phyloP scores from a whole-genome alignment of 2,113 vertebrate species.

The Bungarus multicinctus region DNA sequence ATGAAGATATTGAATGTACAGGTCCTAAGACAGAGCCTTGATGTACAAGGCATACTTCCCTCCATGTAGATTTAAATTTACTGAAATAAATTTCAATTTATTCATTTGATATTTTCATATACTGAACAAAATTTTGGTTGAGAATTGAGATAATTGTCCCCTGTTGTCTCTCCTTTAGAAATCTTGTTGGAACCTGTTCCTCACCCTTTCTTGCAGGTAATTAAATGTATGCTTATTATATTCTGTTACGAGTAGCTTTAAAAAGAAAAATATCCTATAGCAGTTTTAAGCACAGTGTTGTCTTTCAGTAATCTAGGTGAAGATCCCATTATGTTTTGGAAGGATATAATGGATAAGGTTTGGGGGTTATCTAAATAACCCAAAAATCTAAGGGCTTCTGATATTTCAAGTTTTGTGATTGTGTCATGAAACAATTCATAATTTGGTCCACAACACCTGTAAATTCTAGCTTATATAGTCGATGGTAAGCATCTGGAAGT shows the following conservation, averaged over 20 bases:
- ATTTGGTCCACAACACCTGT: not conserved
- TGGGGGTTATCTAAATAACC: not conserved
- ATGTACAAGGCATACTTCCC: too few species aligned
- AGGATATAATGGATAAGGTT: not conserved
- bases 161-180: not conserved
- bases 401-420: not conserved
- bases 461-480: not conserved
- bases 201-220: not conserved
- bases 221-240: not conserved
- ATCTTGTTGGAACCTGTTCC: not conserved
- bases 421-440: not conserved
- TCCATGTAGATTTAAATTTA: not conserved
- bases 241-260: not conserved
- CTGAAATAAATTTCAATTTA: not conserved
- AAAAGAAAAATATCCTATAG: not conserved
- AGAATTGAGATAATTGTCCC: not conserved
- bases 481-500: not conserved
- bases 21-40: too few species aligned
- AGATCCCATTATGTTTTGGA: not conserved
- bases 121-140: not conserved
- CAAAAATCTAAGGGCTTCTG: not conserved
- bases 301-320: not conserved
- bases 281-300: not conserved
- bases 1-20: too few species aligned
- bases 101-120: not conserved